Percentiles rank a stretch among this genome's conserved stretches.
Conservation (phyloP, 2,888 invertebrate species). For the Nemoura dubitans region DNA sequence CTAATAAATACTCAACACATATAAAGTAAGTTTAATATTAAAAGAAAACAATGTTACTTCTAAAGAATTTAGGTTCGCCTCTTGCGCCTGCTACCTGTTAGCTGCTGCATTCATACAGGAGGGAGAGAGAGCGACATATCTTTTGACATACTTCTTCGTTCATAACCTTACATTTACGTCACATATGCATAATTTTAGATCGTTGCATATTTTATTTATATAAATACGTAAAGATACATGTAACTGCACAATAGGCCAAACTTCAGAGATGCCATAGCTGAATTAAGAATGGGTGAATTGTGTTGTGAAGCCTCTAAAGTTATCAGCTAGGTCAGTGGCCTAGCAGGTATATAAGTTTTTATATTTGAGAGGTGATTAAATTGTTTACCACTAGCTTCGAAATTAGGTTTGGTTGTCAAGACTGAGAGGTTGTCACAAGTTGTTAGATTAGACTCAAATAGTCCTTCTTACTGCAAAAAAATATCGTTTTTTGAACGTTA, state of each 20-base stretch:
- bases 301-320: background rate
- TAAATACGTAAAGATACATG: background rate
- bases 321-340: background rate
- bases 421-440: background rate
- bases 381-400: background rate
- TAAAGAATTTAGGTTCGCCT: slow-evolving; percentile 7
- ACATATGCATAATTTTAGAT: slow-evolving; percentile 29
- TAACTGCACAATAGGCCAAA: background rate
- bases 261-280: background rate
- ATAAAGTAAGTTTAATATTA: background rate
- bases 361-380: background rate
- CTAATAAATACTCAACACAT: background rate
- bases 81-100: background rate
- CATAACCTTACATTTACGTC: slow-evolving; percentile 3
- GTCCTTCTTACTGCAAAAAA: background rate
- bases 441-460: background rate
- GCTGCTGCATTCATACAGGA: background rate
- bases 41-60: background rate
- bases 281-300: background rate
- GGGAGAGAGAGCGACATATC: background rate
- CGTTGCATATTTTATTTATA: slow-evolving; percentile 12
- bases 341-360: background rate
- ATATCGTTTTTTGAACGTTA: no score
- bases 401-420: background rate
- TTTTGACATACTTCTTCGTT: background rate